Conservation (phyloP, 2,888 invertebrate genomes). For the Morpho deidamia region DNA sequence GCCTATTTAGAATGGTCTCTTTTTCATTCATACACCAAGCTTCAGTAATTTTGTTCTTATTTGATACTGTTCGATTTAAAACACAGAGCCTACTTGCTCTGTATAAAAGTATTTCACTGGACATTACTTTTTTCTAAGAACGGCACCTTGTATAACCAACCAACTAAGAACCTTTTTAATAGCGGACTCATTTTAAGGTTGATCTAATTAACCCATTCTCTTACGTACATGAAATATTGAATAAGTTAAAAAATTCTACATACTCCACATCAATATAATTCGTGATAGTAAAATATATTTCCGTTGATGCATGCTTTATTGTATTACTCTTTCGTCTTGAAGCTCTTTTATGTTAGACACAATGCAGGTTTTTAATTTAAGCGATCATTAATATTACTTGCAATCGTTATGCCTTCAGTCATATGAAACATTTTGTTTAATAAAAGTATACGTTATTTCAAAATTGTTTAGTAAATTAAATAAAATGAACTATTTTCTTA, state of each 20-base stretch:
- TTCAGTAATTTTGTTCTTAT: background rate
- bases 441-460: slow-evolving; percentile 26
- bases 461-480: slow-evolving; percentile 8
- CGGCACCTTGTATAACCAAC: too few relatives aligned
- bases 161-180: too few relatives aligned
- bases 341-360: background rate
- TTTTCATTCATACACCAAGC: background rate
- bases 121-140: too few relatives aligned
- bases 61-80: background rate
- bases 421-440: background rate
- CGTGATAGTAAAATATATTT: background rate
- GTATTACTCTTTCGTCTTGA: background rate
- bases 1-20: background rate
- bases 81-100: too few relatives aligned
- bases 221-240: too few relatives aligned
- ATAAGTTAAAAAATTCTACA: background rate
- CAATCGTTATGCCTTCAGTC: background rate
- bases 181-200: too few relatives aligned
- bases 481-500: slow-evolving; percentile 1
- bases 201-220: too few relatives aligned
- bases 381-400: slow-evolving; percentile 1
- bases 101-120: too few relatives aligned
- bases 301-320: slow-evolving; percentile 4
- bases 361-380: background rate
- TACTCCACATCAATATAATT: background rate